Conservation (phyloP, 2,888 invertebrate genomes). For the Metallyticus violacea region DNA sequence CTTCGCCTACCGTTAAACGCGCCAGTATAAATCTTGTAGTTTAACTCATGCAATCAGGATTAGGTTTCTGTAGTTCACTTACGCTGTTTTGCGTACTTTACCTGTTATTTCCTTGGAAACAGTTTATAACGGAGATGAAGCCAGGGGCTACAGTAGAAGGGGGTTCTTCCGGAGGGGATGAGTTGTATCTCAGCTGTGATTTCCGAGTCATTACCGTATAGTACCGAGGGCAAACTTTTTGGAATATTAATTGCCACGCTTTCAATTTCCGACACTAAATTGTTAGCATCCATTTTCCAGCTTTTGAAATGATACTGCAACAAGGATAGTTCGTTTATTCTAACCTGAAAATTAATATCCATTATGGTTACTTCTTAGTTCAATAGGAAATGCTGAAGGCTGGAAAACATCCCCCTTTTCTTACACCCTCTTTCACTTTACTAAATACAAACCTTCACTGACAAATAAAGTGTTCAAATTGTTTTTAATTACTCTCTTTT, state of each 20-base stretch:
- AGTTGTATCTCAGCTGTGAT: neutral
- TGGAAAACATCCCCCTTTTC: neutral
- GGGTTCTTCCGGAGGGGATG: neutral
- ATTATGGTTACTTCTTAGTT: neutral
- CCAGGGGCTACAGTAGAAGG: neutral
- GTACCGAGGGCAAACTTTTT: neutral
- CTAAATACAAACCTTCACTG: no score
- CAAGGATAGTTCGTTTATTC: neutral
- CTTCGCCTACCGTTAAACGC: no score
- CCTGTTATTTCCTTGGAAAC: neutral
- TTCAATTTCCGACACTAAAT: conserved; percentile 7
- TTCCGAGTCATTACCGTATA: conserved; percentile 6
- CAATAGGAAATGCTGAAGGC: neutral
- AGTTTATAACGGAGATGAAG: neutral
- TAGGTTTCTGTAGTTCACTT: neutral
- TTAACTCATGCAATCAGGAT: no score
- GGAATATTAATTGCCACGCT: conserved; percentile 2
- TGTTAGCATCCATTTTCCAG: conserved; percentile 5
- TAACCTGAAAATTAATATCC: neutral
- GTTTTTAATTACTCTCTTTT: no score
- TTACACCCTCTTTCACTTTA: no score
- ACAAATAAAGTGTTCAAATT: no score
- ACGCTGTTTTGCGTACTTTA: neutral
- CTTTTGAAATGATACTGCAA: conserved; percentile 7
- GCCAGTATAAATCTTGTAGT: no score